phyloP scores from a whole-genome alignment of 2,113 vertebrate species.

The Laterallus jamaicensis region DNA sequence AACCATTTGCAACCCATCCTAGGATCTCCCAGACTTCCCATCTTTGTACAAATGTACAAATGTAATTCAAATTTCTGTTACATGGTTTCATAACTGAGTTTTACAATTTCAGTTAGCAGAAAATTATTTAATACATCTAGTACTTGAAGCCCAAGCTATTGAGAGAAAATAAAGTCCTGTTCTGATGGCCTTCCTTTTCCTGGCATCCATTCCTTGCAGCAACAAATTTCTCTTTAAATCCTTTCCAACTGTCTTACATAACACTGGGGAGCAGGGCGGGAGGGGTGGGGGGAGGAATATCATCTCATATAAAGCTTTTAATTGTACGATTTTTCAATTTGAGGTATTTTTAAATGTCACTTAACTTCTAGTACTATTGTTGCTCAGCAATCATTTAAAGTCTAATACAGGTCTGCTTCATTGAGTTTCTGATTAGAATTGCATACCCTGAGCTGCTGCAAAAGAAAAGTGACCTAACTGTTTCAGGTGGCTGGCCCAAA shows the following conservation, averaged over 20 bases:
- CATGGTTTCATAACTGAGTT: not conserved
- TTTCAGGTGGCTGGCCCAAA: not conserved
- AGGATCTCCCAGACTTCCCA: not conserved
- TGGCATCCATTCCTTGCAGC: not conserved
- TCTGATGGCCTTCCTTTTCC: not conserved
- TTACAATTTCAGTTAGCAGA: not conserved
- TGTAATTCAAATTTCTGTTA: not conserved
- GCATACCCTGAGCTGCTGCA: not conserved
- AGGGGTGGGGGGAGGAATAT: not conserved
- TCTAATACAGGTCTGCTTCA: not conserved
- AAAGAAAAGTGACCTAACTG: not conserved
- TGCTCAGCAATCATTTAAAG: not conserved
- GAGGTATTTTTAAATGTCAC: not conserved
- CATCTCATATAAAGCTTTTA: not conserved
- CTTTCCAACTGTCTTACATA: not conserved
- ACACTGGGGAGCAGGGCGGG: not conserved
- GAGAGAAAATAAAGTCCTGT: slow-evolving; percentile 18
- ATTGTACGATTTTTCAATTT: not conserved
- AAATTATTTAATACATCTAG: not conserved
- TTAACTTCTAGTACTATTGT: not conserved
- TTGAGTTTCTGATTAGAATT: not conserved
- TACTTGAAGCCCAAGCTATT: not conserved
- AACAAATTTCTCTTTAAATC: not conserved
- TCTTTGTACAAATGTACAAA: not conserved
- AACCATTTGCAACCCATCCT: not conserved